Conservation (phyloP, 2,888 invertebrate genomes). For the Rhodophaea formosa region DNA sequence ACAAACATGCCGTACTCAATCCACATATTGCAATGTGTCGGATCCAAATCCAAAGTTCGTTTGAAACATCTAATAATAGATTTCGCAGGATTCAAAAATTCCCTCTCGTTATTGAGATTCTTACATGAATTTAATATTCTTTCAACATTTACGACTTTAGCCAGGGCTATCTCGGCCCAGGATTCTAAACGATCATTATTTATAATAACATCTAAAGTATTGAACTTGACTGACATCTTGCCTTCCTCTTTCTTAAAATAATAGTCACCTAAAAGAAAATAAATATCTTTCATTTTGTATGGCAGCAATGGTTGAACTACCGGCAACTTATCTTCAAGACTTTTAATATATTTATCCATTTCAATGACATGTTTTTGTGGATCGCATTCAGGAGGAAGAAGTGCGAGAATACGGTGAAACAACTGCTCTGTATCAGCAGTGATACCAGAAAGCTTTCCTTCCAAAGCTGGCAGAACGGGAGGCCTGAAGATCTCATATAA, state of each 20-base stretch:
- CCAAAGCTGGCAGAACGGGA: constrained; percentile 89
- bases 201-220: constrained; percentile 90
- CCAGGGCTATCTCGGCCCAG: constrained; percentile 95
- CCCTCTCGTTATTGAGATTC: constrained; percentile 80
- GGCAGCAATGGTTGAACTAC: constrained; percentile 76
- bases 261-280: constrained; percentile 95
- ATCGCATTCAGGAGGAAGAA: constrained; percentile 86
- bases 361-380: constrained; percentile 83
- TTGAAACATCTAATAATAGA: constrained; percentile 90
- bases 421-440: constrained; percentile 89
- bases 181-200: constrained; percentile 92
- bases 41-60: constrained; percentile 88
- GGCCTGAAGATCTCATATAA: constrained; percentile 92
- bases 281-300: constrained; percentile 86
- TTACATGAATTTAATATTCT: constrained; percentile 89
- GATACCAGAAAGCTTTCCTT: constrained; percentile 88
- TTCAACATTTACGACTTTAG: constrained; percentile 89
- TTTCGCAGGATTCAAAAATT: constrained; percentile 85
- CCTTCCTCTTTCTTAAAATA: constrained; percentile 94
- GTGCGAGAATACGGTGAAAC: constrained; percentile 84
- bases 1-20: constrained; percentile 95
- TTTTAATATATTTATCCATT: constrained; percentile 85
- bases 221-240: constrained; percentile 88
- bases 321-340: constrained; percentile 79
- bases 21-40: constrained; percentile 88